Evolutionary conservation across 2,888 invertebrate species (phyloP), one percentile per base, ranked within the genome.

Genomic region (Elgonia sp.): DNA sequence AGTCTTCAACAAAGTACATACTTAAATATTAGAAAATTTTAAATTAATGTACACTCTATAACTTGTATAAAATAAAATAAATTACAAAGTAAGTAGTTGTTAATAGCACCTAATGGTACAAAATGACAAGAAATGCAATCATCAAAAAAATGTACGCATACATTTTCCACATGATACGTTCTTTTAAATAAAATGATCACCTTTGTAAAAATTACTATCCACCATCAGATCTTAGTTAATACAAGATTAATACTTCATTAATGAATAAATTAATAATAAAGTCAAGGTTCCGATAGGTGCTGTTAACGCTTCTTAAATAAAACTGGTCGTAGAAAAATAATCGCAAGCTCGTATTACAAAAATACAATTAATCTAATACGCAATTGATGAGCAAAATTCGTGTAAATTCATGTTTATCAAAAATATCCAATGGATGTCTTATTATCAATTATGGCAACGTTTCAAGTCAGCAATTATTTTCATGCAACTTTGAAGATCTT

Each of bases 401-500:
- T 69, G 46, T 1, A 42, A 42, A 42, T 12, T 7, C 42, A 46
- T 10, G 7, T 46, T 5, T 46, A 46, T 46, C 16, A 46, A 46
- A 46, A 46, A 46, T 46, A 46, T 14, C 7, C 18, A 37, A 29
- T 60, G 16, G 12, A 21, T 21, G 6, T 9, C 2, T 10, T 21
- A 57, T n/a, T 46, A 57, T 69, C 40, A 88, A 88, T 89, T 81
- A 81, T 81, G 77, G 69, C 88, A 85, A 16, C 73, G 82, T 75
- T 88, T 88, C 20, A 88, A 62, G 42, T 85, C 88, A 12, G 83
- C 72, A 40, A 90, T 86, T 76, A 93, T 89, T 72, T 93, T 92
- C 4, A 93, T 88, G 82, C 94, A 94, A 72, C 91, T 87, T 87
- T 92, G 92, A 87, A 94, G 90, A 62, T 94, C 94, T 73, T 92